Evolutionary conservation across 2,888 invertebrate genomes (phyloP), one percentile per base, ranked within the genome.

Genomic region (Pseudococcus jackbeardsleyi): DNA sequence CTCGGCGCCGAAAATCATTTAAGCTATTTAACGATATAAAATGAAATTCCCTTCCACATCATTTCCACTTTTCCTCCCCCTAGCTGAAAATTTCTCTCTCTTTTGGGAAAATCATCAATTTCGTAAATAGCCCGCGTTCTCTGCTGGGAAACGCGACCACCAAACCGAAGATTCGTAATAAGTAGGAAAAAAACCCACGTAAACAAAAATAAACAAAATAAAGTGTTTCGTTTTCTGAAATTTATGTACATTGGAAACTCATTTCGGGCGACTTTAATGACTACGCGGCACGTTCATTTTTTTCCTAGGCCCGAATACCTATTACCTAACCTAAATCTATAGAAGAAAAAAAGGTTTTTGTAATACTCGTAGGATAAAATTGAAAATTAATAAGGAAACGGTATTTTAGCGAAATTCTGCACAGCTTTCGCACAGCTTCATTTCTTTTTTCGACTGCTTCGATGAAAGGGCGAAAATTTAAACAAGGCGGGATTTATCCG

Each of bases 381-480:
- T 82, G 79, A 82, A 82, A 82, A 82, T 82, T 82, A 82, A 82
- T 82, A 82, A 82, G 79, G 79, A 82, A 82, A 82, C 19, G 46
- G 79, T 82, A 82, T 82, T 82, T 82, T 46, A 46, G 46, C 79
- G 46, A 82, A 82, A 72, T 72, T 33, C 72, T 72, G 33, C 72
- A 64, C 22, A 72, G 72, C 33, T 72, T 68, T 72, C 15, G 48
- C 22, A 12, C 3, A 33, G 72, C 17, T 72, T 64, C 22, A 17
- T 64, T 64, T 19, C 64, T 8, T 64, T 15, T 22, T 15, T 22
- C 64, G 11, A 22, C 19, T 26, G 26, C 15, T 26, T 33, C 72
- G 72, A 72, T 72, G 72, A 82, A 82, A 82, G 79, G 79, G 79
- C 46, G 79, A 46, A 82, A 82, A 82, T 82, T 82, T 46, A 82